phyloP scores from a whole-genome alignment of 2,113 vertebrate species.

The Nesoenas mayeri region DNA sequence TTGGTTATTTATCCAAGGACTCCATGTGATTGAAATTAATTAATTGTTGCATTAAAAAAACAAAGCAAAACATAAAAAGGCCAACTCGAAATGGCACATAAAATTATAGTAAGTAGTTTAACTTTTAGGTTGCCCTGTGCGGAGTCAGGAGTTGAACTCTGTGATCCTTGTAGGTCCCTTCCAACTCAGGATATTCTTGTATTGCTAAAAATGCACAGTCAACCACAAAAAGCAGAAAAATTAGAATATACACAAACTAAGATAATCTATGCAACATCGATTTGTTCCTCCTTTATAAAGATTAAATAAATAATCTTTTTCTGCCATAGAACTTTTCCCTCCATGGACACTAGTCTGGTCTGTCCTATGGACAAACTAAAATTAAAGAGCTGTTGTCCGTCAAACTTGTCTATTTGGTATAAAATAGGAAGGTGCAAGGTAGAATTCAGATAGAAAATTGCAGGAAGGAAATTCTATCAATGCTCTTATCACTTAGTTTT shows the following conservation, averaged over 20 bases:
- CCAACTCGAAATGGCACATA: neutral
- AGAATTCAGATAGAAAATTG: neutral
- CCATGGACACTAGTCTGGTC: neutral
- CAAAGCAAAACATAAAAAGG: rapidly evolving
- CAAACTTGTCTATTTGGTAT: neutral
- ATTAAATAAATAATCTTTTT: neutral
- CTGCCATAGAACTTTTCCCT: neutral
- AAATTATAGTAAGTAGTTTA: neutral
- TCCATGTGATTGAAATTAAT: neutral
- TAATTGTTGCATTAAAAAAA: neutral
- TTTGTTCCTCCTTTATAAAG: neutral
- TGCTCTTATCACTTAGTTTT: neutral
- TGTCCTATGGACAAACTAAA: neutral
- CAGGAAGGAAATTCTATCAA: neutral
- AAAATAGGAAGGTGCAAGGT: neutral
- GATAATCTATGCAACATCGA: neutral
- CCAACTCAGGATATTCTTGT: neutral
- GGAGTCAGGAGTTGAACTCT: neutral
- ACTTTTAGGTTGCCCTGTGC: neutral
- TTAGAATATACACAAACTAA: neutral
- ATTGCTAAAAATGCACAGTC: neutral
- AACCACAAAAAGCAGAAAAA: neutral
- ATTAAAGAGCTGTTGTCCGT: neutral
- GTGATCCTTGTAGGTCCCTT: neutral
- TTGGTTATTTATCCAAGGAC: neutral